Conservation (phyloP, 2,797 vertebrate species). For the Sebastolobus alascanus region DNA sequence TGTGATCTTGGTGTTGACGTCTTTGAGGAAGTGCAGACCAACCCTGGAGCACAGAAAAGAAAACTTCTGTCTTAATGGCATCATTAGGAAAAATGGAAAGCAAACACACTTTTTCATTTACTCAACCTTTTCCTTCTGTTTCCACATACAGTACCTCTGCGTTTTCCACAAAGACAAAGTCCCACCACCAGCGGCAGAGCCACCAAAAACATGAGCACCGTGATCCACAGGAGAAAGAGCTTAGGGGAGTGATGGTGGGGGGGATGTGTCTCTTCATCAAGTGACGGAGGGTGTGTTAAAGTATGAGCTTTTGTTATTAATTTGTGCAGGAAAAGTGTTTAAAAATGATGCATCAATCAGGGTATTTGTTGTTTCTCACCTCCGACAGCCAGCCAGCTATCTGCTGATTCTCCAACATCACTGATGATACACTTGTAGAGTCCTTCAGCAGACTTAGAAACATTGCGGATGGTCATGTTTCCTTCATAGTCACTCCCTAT, state of each 20-base stretch:
- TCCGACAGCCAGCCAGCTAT: constrained; percentile 26
- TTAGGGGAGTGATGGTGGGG: neutral
- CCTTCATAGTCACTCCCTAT: no score
- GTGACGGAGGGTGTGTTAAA: no score
- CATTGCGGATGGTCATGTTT: neutral
- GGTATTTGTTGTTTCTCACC: constrained; percentile 5
- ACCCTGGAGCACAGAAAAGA: no score
- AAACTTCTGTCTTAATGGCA: no score
- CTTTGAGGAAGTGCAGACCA: no score
- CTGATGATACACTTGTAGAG: constrained; percentile 33
- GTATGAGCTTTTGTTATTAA: no score
- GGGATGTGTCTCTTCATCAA: neutral
- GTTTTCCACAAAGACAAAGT: neutral
- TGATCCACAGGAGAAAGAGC: neutral
- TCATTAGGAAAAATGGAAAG: no score
- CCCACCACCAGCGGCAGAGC: neutral
- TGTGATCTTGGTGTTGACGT: no score
- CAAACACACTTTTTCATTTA: no score
- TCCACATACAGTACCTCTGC: neutral
- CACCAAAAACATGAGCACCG: neutral
- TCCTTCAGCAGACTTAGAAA: constrained; percentile 31
- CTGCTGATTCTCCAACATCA: constrained; percentile 10
- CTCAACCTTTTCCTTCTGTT: no score
- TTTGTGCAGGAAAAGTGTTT: neutral
- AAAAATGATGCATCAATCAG: neutral